Percentiles rank a stretch among this genome's conserved stretches.
These are phyloP conservation scores for Pelochelys cantorii DNA, from an alignment of 2,797 vertebrate genomes.

Conservation along the genomic window DNA sequence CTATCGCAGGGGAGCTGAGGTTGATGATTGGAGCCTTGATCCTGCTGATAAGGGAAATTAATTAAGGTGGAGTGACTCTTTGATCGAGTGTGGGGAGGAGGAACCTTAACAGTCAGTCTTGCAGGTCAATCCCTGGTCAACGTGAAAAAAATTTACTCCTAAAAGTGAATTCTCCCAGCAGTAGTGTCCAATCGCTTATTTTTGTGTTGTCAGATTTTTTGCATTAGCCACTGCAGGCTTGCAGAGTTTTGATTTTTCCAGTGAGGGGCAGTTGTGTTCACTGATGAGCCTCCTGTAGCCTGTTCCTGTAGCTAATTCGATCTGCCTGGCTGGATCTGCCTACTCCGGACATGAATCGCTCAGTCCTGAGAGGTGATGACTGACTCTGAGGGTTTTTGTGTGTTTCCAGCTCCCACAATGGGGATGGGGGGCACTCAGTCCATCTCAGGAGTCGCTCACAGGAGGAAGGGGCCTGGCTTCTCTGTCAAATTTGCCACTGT, in stretches of 20 bases:
- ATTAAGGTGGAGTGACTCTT: not conserved
- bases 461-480: not conserved
- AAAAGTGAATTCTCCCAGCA: not conserved
- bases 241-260: slow-evolving; percentile 28
- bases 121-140: not conserved
- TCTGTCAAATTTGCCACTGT: not conserved
- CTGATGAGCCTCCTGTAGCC: slow-evolving; percentile 35
- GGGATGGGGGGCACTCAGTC: not conserved
- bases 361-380: not conserved
- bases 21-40: not conserved
- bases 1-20: not conserved
- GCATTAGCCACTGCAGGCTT: slow-evolving; percentile 15
- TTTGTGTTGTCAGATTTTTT: slow-evolving; percentile 36
- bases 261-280: slow-evolving; percentile 34
- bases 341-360: not conserved
- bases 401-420: rapidly evolving
- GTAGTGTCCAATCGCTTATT: not conserved
- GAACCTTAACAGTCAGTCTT: not conserved
- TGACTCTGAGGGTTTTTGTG: not conserved
- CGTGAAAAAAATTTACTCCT: not conserved
- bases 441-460: rapidly evolving
- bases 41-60: not conserved
- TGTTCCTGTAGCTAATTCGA: slow-evolving; percentile 31
- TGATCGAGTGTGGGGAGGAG: not conserved
- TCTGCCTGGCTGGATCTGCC: not conserved